Percentiles rank a stretch among this genome's conserved stretches.
Evolutionary conservation across 2,113 vertebrate genomes (phyloP).

Genomic region (Okapia johnstoni): DNA sequence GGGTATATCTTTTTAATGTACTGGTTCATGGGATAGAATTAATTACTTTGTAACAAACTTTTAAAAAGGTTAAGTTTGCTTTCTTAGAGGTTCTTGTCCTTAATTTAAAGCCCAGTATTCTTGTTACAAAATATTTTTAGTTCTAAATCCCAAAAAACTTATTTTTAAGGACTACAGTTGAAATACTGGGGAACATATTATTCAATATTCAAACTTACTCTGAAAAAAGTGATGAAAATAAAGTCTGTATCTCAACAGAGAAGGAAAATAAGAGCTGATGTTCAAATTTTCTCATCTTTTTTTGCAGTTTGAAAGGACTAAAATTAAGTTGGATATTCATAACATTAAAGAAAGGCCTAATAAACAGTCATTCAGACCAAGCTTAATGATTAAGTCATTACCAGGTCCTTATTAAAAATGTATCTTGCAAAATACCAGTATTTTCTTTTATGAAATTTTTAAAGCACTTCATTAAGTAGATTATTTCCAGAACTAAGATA

Average conservation of each 20-base stretch:
- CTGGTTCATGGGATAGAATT: not conserved
- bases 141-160: not conserved
- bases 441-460: conserved; percentile 2
- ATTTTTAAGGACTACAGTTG: not conserved
- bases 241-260: not conserved
- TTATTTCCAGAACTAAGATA: not conserved
- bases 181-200: not conserved
- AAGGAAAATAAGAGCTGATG: not conserved
- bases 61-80: not conserved
- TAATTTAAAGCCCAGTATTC: not conserved
- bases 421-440: not conserved
- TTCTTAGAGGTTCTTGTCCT: not conserved
- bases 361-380: not conserved
- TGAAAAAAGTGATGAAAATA: not conserved
- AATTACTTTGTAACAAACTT: not conserved
- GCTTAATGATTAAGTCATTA: not conserved
- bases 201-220: not conserved
- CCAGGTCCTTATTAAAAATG: not conserved
- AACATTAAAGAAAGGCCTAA: not conserved
- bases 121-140: not conserved
- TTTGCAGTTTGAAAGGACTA: not conserved
- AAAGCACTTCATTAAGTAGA: not conserved
- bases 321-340: not conserved
- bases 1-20: not conserved
- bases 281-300: not conserved